These are phyloP conservation scores for Smithornis capensis DNA, from an alignment of 2,113 vertebrate genomes.

Conservation along the genomic window DNA sequence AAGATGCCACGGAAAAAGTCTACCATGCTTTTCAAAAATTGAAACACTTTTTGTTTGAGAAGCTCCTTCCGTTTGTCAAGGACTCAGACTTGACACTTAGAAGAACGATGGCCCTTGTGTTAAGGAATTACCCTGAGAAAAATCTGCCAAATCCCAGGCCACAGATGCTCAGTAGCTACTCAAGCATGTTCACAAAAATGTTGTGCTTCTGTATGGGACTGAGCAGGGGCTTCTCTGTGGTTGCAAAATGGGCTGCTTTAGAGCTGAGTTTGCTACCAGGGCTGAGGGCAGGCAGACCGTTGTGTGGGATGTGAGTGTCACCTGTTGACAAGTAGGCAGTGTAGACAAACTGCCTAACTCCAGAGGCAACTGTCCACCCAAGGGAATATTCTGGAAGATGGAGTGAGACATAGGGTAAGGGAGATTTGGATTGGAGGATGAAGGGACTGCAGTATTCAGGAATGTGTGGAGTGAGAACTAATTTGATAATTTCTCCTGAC, in stretches of 20 bases:
- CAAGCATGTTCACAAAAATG: background rate
- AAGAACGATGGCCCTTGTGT: background rate
- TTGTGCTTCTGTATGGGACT: background rate
- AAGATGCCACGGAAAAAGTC: background rate
- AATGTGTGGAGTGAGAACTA: background rate
- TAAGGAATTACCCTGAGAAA: background rate
- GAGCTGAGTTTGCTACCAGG: background rate
- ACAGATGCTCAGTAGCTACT: background rate
- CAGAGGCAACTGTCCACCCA: background rate
- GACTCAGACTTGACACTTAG: background rate
- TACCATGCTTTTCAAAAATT: background rate
- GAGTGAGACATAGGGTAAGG: background rate
- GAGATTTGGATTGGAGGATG: rapidly evolving
- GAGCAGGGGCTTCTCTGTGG: background rate
- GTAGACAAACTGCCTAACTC: background rate
- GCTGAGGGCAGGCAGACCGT: background rate
- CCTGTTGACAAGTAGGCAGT: background rate
- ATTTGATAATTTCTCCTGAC: background rate
- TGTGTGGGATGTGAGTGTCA: rapidly evolving
- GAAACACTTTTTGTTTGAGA: background rate
- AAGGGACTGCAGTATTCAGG: background rate
- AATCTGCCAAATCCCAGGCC: background rate
- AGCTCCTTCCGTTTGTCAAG: background rate
- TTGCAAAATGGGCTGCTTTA: background rate
- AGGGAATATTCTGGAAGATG: background rate